A percentile compares a stretch with the other conserved stretches of the same genome.
Evolutionary conservation across 2,888 invertebrate genomes (phyloP).

Genomic region (Agonopterix arenella): DNA sequence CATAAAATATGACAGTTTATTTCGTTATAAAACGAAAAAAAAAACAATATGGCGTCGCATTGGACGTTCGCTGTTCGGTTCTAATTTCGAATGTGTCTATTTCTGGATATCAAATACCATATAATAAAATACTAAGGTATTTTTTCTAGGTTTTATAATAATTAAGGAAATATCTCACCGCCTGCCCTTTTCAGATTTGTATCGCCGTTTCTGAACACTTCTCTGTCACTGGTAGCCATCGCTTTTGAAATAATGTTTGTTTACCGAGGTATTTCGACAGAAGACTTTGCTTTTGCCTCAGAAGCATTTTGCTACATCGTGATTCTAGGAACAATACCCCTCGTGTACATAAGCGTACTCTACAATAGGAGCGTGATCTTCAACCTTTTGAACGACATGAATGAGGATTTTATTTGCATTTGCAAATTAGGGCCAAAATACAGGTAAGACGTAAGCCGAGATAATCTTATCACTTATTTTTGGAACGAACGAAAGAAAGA

Average conservation of each 20-base stretch:
- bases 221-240: conserved; percentile 18
- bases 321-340: conserved; percentile 29
- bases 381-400: conserved; percentile 32
- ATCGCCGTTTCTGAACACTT: conserved; percentile 27
- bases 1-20: no score
- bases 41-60: no score
- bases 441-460: conserved; percentile 24
- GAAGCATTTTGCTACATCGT: conserved; percentile 49
- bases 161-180: not conserved
- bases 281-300: conserved; percentile 42
- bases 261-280: conserved; percentile 21
- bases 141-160: not conserved
- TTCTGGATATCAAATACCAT: no score
- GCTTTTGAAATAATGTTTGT: conserved; percentile 30
- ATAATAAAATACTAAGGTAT: not conserved
- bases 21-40: no score
- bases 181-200: conserved; percentile 25
- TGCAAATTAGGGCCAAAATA: conserved; percentile 31
- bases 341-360: conserved; percentile 27
- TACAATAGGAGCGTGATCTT: conserved; percentile 25
- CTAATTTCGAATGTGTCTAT: no score
- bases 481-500: no score
- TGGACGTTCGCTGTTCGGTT: no score
- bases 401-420: conserved; percentile 36
- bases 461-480: no score